Evolutionary conservation across 2,113 vertebrate species (phyloP).

Genomic region (Myrmecophaga tridactyla): DNA sequence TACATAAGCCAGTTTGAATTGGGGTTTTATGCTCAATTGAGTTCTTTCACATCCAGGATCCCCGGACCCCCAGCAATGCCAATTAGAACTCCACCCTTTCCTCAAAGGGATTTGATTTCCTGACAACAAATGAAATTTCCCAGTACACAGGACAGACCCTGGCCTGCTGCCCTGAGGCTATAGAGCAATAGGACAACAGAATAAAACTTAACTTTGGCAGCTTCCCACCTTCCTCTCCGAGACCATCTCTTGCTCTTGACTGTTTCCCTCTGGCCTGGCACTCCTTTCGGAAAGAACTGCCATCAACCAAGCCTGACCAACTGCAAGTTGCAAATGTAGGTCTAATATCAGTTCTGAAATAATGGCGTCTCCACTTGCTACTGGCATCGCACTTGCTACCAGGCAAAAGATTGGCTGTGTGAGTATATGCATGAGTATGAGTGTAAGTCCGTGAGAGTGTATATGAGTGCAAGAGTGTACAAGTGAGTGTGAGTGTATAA

Average conservation of each 20-base stretch:
- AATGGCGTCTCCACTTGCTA: not conserved
- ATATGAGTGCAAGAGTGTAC: not conserved
- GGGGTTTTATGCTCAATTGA: not conserved
- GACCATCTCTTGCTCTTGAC: not conserved
- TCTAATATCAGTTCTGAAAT: not conserved
- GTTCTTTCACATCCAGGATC: not conserved
- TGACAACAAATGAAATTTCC: slow-evolving; percentile 28
- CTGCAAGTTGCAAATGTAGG: not conserved
- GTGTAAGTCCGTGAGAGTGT: not conserved
- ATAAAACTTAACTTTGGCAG: not conserved
- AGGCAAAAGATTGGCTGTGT: not conserved
- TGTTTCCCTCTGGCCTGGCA: not conserved
- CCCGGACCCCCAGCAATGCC: not conserved
- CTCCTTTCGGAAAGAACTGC: not conserved
- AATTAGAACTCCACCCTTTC: slow-evolving; percentile 30
- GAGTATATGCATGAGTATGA: not conserved
- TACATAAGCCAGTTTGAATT: not conserved
- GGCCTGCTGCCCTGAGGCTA: not conserved
- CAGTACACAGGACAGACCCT: not conserved
- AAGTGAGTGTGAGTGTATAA: not conserved
- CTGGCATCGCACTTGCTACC: too few relatives aligned
- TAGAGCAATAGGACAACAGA: not conserved
- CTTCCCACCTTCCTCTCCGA: not conserved
- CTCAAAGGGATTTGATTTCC: slow-evolving; percentile 28
- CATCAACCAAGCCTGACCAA: not conserved